Conservation (phyloP, 1,140 invertebrate genomes). For the roundworm (Caenorhabditis elegans) region WBcel235 BX284602.5:2788001-2788500, state of each 20-base stretch:
- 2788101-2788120: slow-evolving; percentile 20
- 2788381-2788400: no score
- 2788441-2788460: no score
- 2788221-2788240: background rate
- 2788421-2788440: no score
- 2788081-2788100: background rate
- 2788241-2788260: background rate
- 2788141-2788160: slow-evolving; percentile 23
- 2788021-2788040: slow-evolving; percentile 29
- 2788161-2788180: background rate
- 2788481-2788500: no score
- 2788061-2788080: slow-evolving; percentile 16
- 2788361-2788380: no score
- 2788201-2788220: background rate
- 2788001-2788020: slow-evolving; percentile 37
- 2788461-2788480: no score
- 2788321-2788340: no score
- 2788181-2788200: slow-evolving; percentile 36
- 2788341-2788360: no score
- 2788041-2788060: slow-evolving; percentile 41
- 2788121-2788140: slow-evolving; percentile 34
- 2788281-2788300: no score
- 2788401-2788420: no score
- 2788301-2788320: no score
- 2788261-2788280: no score